These are phyloP conservation scores for Megaceryle maxima DNA, from an alignment of 2,113 vertebrate genomes.

Conservation along the genomic window DNA sequence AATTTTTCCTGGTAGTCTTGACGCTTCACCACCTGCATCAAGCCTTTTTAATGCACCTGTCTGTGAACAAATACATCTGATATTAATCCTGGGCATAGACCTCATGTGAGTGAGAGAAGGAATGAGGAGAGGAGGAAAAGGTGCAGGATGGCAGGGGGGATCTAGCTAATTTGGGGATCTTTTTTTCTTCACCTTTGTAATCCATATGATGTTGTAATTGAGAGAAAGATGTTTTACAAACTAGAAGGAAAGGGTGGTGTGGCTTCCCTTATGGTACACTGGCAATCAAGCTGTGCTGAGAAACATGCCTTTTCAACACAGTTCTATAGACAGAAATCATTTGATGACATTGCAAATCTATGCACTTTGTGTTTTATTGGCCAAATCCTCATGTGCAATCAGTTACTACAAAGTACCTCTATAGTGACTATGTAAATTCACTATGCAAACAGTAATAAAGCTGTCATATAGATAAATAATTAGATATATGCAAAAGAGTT, in stretches of 20 bases:
- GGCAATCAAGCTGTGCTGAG: not conserved
- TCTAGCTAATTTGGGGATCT: not conserved
- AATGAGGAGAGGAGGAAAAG: not conserved
- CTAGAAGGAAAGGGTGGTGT: not conserved
- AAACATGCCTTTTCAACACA: not conserved
- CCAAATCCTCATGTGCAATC: not conserved
- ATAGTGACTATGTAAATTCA: not conserved
- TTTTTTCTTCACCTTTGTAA: not conserved
- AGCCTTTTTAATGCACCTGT: not conserved
- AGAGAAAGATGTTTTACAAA: not conserved
- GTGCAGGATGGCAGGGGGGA: not conserved
- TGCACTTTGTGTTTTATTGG: not conserved
- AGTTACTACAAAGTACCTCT: not conserved
- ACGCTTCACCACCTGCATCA: not conserved
- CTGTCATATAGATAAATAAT: not conserved
- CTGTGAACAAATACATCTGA: not conserved
- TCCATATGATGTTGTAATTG: not conserved
- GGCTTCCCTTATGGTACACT: not conserved
- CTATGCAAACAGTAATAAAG: not conserved
- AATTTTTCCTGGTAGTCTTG: not conserved
- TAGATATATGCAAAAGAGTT: not conserved
- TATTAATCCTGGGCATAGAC: not conserved
- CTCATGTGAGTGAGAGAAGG: not conserved
- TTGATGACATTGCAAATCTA: not conserved
- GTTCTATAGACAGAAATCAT: not conserved